Evolutionary conservation across 2,113 vertebrate genomes (phyloP).

Genomic region (Dicentrarchus labrax): DNA sequence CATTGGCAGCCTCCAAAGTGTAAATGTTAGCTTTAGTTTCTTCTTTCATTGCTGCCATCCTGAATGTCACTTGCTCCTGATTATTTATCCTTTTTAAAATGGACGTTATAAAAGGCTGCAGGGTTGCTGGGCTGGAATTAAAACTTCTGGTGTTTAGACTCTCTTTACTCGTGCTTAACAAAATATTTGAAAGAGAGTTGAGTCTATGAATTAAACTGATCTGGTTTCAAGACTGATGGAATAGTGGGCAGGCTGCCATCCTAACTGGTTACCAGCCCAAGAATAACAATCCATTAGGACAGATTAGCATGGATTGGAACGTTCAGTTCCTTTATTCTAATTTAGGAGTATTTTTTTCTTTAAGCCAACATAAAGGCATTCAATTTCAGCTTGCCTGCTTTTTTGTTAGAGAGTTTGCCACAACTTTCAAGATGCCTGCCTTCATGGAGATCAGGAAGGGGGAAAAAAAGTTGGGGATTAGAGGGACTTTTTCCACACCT

Average conservation of each 20-base stretch:
- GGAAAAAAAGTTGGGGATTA: not conserved
- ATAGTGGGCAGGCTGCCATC: not conserved
- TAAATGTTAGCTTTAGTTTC: too few relatives aligned
- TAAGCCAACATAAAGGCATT: not conserved
- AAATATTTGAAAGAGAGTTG: conserved; percentile 8
- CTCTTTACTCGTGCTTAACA: too few relatives aligned
- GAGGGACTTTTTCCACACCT: conserved; percentile 61
- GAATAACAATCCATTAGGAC: not conserved
- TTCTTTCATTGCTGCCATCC: too few relatives aligned
- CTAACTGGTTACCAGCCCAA: too few relatives aligned
- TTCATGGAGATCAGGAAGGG: not conserved
- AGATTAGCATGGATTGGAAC: not conserved
- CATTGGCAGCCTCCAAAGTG: too few relatives aligned
- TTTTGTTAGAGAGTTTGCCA: not conserved
- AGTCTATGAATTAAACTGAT: conserved; percentile 11
- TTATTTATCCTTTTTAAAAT: not conserved
- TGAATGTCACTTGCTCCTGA: too few relatives aligned
- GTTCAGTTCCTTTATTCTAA: not conserved
- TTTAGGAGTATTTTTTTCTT: not conserved
- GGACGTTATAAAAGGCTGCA: not conserved
- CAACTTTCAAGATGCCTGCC: conserved; percentile 10
- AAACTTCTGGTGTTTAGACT: not conserved
- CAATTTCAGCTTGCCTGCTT: not conserved
- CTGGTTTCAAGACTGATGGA: not conserved
- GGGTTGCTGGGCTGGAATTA: not conserved